Evolutionary conservation across 2,113 vertebrate species (phyloP), one percentile per base, ranked within the genome.

Genomic region (Probosciger aterrimus): DNA sequence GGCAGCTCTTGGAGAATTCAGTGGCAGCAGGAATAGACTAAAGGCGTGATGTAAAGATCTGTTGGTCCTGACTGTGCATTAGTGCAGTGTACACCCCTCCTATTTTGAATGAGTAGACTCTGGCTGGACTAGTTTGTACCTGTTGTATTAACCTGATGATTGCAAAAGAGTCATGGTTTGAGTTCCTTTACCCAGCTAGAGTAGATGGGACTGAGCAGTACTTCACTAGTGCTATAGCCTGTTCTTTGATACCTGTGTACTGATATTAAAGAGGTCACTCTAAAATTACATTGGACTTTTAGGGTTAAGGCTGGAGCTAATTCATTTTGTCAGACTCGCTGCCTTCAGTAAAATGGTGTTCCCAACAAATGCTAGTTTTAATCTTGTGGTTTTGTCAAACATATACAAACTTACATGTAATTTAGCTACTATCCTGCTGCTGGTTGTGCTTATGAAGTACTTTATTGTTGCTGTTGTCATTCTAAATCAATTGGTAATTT

Each of bases 331-430:
- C 86, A 86, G 77, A 22, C 44, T 68, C 16, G 3, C n/a, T 86
- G 80, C 80, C 73, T 93, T 86, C 62, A 62, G 60, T 60, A 68
- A 78, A 86, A 68, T 33, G 24, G 46, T 37, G 24, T 86, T 87
- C 73, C 83, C 50, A 43, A 18, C 52, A 88, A 82, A 50, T 33
- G 47, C 52, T 60, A 78, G 65, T 81, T 88, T 95, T 95, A 94
- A 89, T 90, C 81, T 93, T 37, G 9, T 88, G 90, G 25, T 86
- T 92, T 93, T 76, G 80, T 94, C 73, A 75, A 75, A 73, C 69
- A 10, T 91, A 93, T 79, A 37, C 77, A 82, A 95, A 75, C 57
- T 95, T 95, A 73, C 82, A 75, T 96, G 96, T 95, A 84, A 93
- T 95, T 96, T 94, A 88, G 88, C 73, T 1, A 2, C 73, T 62